Evolutionary conservation across 1,140 invertebrate genomes (phyloP), one percentile per base, ranked within the genome.

Genomic region (Habropoda laboriosa): DNA sequence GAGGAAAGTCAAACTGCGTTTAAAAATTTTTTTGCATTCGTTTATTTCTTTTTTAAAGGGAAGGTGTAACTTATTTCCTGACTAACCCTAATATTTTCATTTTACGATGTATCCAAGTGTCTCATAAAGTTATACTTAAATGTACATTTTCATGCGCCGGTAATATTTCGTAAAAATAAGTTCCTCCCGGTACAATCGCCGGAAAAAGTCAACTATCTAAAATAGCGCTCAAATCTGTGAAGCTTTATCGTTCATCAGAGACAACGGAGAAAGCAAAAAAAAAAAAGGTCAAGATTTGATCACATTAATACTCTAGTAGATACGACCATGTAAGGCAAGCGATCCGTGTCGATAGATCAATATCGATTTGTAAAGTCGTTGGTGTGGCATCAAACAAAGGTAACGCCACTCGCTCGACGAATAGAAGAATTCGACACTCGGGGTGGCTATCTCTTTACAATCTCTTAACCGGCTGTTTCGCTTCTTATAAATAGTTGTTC

Each of bases 311-410:
- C 74, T 68, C 42, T n/a, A 10, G 21, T 35, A 61, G 79, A 80
- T 83, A 87, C 64, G 79, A 79, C 61, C 76, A 74, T 63, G 79
- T 64, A 78, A 71, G 82, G 83, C 84, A 83, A 85, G 67, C 82
- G 86, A 88, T 86, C 81, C 82, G 80, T 81, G 51, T 83, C 82
- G 86, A 85, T 88, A 86, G 87, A 90, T 89, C 81, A 73, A 45
- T 87, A 90, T 90, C 90, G 85, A 86, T 82, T 68, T 32, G 24
- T 74, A 68, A 83, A 81, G 79, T 89, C 75, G 84, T 89, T 81
- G 82, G 85, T 80, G 78, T 87, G 80, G 83, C 86, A 86, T 87
- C 85, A 88, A 88, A 90, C 85, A 90, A 90, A 89, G 81, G 64
- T 89, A 85, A 90, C 82, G 80, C 78, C 75, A 79, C 85, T 81